Percentiles rank a stretch among this genome's conserved stretches.
Conservation (phyloP, 1,140 invertebrate species). For the Dufourea novaeangliae region DNA sequence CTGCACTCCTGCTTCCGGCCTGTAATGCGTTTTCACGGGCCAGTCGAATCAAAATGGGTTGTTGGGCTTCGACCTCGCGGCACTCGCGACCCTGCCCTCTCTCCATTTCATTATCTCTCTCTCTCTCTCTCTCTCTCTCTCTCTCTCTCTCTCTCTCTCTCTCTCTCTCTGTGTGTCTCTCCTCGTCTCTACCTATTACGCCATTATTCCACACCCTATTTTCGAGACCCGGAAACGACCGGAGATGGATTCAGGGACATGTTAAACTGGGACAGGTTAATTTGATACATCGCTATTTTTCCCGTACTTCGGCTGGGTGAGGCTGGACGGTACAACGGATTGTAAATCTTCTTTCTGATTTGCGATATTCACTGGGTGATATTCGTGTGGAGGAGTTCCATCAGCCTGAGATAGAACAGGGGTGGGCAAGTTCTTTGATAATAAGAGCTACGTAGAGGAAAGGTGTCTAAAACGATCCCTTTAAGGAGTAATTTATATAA, state of each 20-base stretch:
- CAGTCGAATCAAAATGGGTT: background rate
- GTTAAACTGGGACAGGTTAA: background rate
- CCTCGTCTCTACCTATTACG: background rate
- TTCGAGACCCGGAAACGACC: background rate
- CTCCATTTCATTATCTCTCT: background rate
- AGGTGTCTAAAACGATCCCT: too few relatives aligned
- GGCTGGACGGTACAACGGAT: too few relatives aligned
- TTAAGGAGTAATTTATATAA: too few relatives aligned
- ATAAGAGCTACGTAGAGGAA: too few relatives aligned
- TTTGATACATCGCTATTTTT: background rate
- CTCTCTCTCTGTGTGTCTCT: background rate
- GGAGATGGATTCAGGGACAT: background rate
- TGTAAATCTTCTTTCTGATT: too few relatives aligned
- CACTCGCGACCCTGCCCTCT: background rate
- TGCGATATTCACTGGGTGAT: too few relatives aligned
- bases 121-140: too few relatives aligned
- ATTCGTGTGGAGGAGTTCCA: too few relatives aligned
- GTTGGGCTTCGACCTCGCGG: slow-evolving; percentile 1
- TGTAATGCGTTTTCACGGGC: slow-evolving; percentile 25
- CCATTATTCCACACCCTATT: slow-evolving; percentile 1
- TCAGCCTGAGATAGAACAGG: too few relatives aligned
- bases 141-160: background rate
- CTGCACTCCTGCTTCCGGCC: slow-evolving; percentile 12
- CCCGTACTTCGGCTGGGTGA: background rate
- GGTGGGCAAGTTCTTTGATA: too few relatives aligned